Evolutionary conservation across 1,140 invertebrate species (phyloP).

Genomic region (Diabrotica undecimpunctata): DNA sequence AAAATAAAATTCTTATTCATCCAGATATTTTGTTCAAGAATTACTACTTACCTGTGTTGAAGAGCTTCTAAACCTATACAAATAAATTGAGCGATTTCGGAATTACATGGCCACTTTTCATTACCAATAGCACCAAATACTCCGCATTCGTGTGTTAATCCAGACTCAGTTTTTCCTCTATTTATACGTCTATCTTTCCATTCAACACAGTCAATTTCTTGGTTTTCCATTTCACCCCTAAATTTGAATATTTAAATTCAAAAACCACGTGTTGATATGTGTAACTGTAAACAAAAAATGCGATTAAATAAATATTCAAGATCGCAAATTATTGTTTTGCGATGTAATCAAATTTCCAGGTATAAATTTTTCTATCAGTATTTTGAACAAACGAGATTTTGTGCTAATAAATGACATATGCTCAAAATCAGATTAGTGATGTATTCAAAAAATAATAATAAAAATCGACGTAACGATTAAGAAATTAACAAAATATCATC

Average conservation of each 20-base stretch:
- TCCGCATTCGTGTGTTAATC: constrained; percentile 76
- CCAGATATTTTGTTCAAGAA: background rate
- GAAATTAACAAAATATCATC: too few species aligned
- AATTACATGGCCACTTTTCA: constrained; percentile 68
- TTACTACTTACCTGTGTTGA: constrained; percentile 75
- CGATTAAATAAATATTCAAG: too few species aligned
- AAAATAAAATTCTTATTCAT: background rate
- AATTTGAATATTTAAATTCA: background rate
- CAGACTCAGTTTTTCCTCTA: constrained; percentile 25
- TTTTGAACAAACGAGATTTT: too few species aligned
- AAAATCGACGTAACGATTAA: too few species aligned
- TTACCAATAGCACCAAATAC: constrained; percentile 89
- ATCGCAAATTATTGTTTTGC: too few species aligned
- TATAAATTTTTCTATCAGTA: too few species aligned
- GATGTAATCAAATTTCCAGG: too few species aligned
- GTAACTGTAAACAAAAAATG: background rate
- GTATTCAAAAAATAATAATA: too few species aligned
- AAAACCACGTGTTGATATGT: background rate
- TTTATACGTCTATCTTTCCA: constrained; percentile 17
- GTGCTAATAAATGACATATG: too few species aligned
- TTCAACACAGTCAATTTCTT: background rate
- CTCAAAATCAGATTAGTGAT: too few species aligned
- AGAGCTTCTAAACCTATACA: constrained; percentile 88
- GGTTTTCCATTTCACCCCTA: background rate
- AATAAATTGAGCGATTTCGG: constrained; percentile 70